Evolutionary conservation across 1,140 invertebrate species (phyloP).

Genomic region (Rhizoglyphus robini): DNA sequence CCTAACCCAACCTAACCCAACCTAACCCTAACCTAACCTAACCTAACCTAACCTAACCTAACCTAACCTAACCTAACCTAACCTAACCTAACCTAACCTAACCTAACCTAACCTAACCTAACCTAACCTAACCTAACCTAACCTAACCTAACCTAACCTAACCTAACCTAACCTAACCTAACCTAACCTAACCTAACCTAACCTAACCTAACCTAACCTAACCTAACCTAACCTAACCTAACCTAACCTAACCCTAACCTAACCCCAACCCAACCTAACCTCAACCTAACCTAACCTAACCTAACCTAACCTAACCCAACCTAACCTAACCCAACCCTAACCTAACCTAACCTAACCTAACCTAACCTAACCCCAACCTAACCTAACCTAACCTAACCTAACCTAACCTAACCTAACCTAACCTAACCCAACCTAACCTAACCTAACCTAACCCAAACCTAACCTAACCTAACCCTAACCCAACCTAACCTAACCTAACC

Average conservation of each 20-base stretch:
- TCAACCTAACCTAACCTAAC: conserved; percentile 26
- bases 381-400: background rate
- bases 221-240: conserved; percentile 28
- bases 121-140: conserved; percentile 26
- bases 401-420: conserved; percentile 16
- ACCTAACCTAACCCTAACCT: no score
- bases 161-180: conserved; percentile 24
- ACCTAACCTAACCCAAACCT: conserved; percentile 19
- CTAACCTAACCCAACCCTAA: no score
- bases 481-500: conserved; percentile 19
- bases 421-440: conserved; percentile 19
- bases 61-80: conserved; percentile 30
- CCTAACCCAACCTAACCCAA: conserved; percentile 22
- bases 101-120: conserved; percentile 26
- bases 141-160: conserved; percentile 24
- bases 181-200: conserved; percentile 23
- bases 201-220: conserved; percentile 26
- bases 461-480: conserved; percentile 14
- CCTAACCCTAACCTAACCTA: no score
- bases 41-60: conserved; percentile 30
- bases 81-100: conserved; percentile 29
- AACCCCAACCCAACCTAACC: no score
- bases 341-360: no score
- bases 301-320: background rate
- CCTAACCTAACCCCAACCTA: no score